Percentiles rank a stretch among this genome's conserved stretches.
phyloP scores from a whole-genome alignment of 2,888 invertebrate genomes.

The Heliconius ismenius region DNA sequence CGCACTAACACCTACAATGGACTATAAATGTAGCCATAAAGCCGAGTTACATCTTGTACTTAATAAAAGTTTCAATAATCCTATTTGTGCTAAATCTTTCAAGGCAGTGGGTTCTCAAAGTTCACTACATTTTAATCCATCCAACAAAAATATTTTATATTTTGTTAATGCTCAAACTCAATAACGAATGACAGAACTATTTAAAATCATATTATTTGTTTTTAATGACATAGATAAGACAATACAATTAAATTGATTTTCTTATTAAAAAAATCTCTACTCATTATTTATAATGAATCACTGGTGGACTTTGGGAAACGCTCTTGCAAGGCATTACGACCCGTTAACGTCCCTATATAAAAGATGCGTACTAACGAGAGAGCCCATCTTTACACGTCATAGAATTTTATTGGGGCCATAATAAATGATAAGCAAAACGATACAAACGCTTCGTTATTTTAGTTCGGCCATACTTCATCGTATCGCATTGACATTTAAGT shows the following conservation, averaged over 20 bases:
- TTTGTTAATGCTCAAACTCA: background rate
- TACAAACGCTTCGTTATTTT: constrained; percentile 17
- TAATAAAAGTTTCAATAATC: constrained; percentile 31
- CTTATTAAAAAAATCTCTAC: too few species aligned
- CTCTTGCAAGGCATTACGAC: constrained; percentile 10
- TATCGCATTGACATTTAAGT: constrained; percentile 12
- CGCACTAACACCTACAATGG: constrained; percentile 17
- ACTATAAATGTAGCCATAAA: constrained; percentile 27
- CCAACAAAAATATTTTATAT: too few species aligned
- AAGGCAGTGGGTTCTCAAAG: constrained; percentile 5
- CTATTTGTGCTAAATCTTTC: constrained; percentile 30
- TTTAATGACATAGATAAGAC: background rate
- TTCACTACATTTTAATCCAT: background rate
- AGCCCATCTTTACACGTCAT: constrained; percentile 31
- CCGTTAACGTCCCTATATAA: constrained; percentile 29
- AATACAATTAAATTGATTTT: background rate
- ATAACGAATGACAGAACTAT: background rate
- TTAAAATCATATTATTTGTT: background rate
- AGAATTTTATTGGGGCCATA: constrained; percentile 30
- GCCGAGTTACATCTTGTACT: constrained; percentile 27
- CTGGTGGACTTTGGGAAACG: background rate
- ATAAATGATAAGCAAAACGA: constrained; percentile 23
- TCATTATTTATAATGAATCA: too few species aligned
- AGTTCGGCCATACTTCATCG: constrained; percentile 1
- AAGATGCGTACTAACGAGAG: constrained; percentile 31